phyloP scores from a whole-genome alignment of 2,888 invertebrate genomes.

The Trachelus troglodyta region DNA sequence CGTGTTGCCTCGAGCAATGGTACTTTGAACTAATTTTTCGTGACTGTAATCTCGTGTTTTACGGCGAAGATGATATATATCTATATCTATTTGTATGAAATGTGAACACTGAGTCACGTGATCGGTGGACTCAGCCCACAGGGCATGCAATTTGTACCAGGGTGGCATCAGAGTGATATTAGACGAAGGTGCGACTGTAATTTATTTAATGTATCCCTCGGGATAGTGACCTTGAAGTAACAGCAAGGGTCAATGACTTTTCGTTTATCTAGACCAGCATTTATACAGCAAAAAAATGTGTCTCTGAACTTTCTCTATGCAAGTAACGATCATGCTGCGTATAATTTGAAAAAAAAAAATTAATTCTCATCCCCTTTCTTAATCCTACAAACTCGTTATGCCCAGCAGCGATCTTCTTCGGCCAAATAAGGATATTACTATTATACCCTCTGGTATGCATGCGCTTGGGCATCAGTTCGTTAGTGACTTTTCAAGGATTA shows the following conservation, averaged over 20 bases:
- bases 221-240: conserved; percentile 22
- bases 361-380: background rate
- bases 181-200: conserved; percentile 22
- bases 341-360: background rate
- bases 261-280: background rate
- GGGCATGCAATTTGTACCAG: conserved; percentile 21
- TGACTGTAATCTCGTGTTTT: background rate
- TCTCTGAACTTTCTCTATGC: background rate
- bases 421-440: background rate
- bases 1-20: background rate
- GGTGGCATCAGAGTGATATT: conserved; percentile 16
- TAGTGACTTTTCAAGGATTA: background rate
- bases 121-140: background rate
- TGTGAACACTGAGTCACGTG: background rate
- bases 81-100: background rate
- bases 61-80: background rate
- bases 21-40: background rate
- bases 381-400: background rate
- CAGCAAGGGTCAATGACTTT: conserved; percentile 18
- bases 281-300: background rate
- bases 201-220: conserved; percentile 23
- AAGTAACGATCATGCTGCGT: background rate
- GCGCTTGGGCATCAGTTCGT: background rate
- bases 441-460: background rate
- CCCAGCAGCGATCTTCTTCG: background rate